Base-by-base conservation (phyloP, 2,113 vertebrate genomes). In the Callaeas wilsoni region DNA sequence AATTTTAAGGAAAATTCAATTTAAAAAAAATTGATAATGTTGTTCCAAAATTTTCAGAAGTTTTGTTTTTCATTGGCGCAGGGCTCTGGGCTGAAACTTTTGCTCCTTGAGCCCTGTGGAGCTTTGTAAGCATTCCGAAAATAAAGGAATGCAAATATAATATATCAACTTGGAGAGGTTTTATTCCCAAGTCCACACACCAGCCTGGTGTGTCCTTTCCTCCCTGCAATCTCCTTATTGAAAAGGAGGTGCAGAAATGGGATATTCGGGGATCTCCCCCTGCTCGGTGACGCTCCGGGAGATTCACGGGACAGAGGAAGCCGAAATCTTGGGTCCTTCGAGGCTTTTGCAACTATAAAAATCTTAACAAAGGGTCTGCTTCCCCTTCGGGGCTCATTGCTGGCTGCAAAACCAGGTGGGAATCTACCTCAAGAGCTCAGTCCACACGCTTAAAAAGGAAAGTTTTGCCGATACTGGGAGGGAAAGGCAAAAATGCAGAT, bases 221-320 rank as follows among this genome's bases (percentile, higher is more conserved):
- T 46, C 30, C 5, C 16, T 87, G 18, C 6, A 26, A 16, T 41
- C 55, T 46, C 14, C 15, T 44, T 47, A 32, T 10, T 42, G 42
- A 41, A 84, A 88, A 83, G 4, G 10, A 64, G 46, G 15, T 41
- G 25, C 7, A 73, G 37, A 70, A 90, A 77, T 8, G 14, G 35
- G 63, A 33, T 55, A 74, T 57, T 46, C 0, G 2, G 82, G 59
- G 50, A 19, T 83, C 16, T 35, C 10, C 4, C 8, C 30, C 2
- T 10, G 21, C 78, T 70, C 0, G 0, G 49, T 4, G 18, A 60
- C 0, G 2, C 26, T 67, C 16, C 39, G 0, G 0, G 35, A 12
- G 30, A 26, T 77, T 15, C 44, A 25, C 0, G 0, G 8, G 20
- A 7, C 10, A 33, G 33, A 55, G 47, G 37, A 90, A 75, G 18